phyloP scores from a whole-genome alignment of 2,888 invertebrate genomes.

The Uropetala carovei region DNA sequence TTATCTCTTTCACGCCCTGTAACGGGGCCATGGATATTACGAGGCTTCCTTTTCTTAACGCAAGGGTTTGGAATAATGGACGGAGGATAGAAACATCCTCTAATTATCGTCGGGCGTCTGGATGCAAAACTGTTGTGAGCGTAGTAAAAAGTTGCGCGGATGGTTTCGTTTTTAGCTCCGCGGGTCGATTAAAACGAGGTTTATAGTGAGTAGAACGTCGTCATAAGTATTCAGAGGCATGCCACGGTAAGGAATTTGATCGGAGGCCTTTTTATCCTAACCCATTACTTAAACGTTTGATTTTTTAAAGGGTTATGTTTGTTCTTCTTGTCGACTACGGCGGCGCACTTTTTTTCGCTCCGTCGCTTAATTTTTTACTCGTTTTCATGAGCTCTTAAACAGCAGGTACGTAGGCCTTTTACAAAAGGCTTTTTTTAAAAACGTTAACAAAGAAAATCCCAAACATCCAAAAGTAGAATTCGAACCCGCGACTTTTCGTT shows the following conservation, averaged over 20 bases:
- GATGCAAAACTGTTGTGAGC: neutral
- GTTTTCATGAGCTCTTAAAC: no score
- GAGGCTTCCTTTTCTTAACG: conserved; percentile 17
- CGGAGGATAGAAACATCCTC: neutral
- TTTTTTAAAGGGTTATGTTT: no score
- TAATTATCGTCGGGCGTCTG: neutral
- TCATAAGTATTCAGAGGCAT: neutral
- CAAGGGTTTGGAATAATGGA: neutral
- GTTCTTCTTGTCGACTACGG: no score
- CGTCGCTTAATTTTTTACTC: no score
- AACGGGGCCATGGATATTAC: neutral
- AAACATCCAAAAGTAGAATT: no score
- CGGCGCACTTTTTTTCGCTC: no score
- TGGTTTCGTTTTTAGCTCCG: neutral
- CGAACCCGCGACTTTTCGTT: no score
- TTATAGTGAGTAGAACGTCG: neutral
- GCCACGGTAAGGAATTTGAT: neutral
- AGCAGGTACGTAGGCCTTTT: no score
- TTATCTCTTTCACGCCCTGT: conserved; percentile 37
- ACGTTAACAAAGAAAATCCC: no score
- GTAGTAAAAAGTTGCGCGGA: neutral
- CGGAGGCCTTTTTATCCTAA: neutral
- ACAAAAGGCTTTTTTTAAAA: no score
- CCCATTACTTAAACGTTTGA: neutral
- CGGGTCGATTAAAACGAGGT: neutral